phyloP scores from a whole-genome alignment of 2,113 vertebrate genomes.

The Ceyx melanurus region DNA sequence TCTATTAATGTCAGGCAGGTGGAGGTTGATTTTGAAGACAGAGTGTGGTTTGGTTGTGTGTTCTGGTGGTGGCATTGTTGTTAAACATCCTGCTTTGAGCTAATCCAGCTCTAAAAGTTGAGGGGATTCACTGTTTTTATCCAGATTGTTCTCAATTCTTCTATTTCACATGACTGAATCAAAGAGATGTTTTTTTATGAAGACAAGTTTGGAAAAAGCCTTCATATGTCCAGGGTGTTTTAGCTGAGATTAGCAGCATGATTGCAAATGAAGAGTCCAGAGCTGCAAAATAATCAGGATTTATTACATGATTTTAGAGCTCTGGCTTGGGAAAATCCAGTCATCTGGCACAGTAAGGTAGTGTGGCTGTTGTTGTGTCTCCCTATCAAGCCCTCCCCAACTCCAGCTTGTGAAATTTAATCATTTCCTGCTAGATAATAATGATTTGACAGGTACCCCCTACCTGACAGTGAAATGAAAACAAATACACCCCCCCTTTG shows the following conservation, averaged over 20 bases:
- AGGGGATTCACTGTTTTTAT: background rate
- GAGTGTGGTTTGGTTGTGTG: background rate
- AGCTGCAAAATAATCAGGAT: background rate
- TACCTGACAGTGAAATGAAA: background rate
- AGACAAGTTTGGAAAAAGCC: background rate
- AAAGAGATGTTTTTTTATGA: background rate
- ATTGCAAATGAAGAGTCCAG: background rate
- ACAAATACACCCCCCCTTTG: background rate
- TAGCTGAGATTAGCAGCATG: background rate
- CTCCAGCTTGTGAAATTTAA: background rate
- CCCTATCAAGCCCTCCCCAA: accelerated
- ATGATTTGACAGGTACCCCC: background rate
- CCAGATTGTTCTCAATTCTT: background rate
- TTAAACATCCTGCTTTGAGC: background rate
- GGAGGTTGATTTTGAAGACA: background rate
- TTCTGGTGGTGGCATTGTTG: background rate
- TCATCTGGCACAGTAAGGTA: background rate
- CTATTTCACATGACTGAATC: background rate
- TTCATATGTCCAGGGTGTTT: background rate
- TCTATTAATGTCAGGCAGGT: background rate
- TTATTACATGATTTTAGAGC: background rate
- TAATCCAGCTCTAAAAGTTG: background rate
- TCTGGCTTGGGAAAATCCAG: background rate
- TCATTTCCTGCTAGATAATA: background rate
- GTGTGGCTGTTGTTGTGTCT: background rate